Evolutionary conservation across 64 coral and sea anemone genomes (phyloP).

Genomic region (Dendronephthya gigantea): DNA sequence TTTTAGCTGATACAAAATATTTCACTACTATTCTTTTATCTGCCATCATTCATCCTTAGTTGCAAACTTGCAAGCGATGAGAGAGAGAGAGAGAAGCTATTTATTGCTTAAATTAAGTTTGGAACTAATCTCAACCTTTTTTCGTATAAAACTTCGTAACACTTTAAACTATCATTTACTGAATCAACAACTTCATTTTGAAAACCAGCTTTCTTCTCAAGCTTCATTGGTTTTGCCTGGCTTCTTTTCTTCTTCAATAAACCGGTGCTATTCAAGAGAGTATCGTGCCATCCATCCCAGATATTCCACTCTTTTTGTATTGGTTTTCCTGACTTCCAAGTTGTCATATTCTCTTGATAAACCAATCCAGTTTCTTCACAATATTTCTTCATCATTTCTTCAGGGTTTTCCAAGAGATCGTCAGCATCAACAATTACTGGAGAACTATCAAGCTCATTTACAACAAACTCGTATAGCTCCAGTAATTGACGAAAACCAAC

Average conservation of each 20-base stretch:
- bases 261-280: not conserved
- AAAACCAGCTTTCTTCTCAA: not conserved
- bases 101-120: too few relatives aligned
- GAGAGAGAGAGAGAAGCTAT: too few relatives aligned
- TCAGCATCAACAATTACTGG: constrained; percentile 35
- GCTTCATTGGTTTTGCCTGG: not conserved
- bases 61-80: too few relatives aligned
- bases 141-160: constrained; percentile 3
- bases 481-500: constrained; percentile 72
- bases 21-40: too few relatives aligned
- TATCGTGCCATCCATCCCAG: constrained; percentile 10
- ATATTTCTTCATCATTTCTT: constrained; percentile 34
- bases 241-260: not conserved
- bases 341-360: constrained; percentile 32
- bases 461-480: constrained; percentile 43
- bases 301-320: not conserved
- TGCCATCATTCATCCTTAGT: too few relatives aligned
- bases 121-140: not conserved
- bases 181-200: not conserved
- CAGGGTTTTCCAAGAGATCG: constrained; percentile 27
- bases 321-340: not conserved
- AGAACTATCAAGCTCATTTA: constrained; percentile 8
- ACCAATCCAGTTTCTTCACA: constrained; percentile 24
- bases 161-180: not conserved
- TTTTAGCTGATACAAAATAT: too few relatives aligned